phyloP scores from a whole-genome alignment of 2,888 invertebrate genomes.

The Cryptus viduatorius region DNA sequence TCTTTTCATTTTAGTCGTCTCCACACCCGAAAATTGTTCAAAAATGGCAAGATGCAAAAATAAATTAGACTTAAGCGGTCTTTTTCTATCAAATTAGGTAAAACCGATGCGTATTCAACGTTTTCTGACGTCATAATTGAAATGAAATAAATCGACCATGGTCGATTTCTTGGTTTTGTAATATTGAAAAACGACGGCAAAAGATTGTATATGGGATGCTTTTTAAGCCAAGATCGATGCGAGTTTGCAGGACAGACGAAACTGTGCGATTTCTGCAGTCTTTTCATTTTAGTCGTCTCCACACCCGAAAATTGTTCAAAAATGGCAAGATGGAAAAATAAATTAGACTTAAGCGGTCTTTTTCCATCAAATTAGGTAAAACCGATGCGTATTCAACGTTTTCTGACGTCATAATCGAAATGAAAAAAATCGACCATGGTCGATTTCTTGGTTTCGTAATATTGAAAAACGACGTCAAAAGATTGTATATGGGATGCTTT shows the following conservation, averaged over 20 bases:
- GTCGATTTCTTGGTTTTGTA: not conserved
- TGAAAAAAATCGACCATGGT: constrained; percentile 2
- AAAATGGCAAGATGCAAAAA: not conserved
- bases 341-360: too few species aligned
- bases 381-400: too few species aligned
- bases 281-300: constrained; percentile 25
- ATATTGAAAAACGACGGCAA: not conserved
- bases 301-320: constrained; percentile 8
- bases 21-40: not conserved
- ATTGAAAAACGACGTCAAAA: not conserved
- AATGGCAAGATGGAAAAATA: not conserved
- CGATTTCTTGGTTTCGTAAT: not conserved
- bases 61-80: not conserved
- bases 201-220: not conserved
- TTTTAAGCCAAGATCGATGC: not conserved
- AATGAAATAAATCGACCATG: not conserved
- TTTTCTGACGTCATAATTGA: too few species aligned
- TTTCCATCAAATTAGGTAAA: too few species aligned
- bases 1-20: not conserved
- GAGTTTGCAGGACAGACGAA: too few species aligned
- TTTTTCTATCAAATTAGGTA: not conserved
- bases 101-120: not conserved
- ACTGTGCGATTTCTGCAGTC: not conserved
- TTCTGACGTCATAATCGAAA: not conserved
- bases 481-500: too few species aligned